Evolutionary conservation across 1,140 invertebrate species (phyloP), one percentile per base, ranked within the genome.

Genomic region (Drosophila lini): DNA sequence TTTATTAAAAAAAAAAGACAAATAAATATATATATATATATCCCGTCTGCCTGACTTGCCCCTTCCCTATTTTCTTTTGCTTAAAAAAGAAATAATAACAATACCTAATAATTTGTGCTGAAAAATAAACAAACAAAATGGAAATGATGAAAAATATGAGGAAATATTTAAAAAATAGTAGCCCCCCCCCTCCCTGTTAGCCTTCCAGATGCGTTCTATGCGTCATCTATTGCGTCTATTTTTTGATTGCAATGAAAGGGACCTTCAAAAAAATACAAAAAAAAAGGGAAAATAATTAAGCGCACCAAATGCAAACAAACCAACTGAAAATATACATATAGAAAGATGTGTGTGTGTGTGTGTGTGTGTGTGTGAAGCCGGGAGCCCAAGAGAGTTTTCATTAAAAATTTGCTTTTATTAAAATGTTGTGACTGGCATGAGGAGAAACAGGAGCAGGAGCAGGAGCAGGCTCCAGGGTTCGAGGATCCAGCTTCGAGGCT

Each of bases 71-170:
- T 16, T 38, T 31, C 4, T 48, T 48, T 31, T 16, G 13, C 10
- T 15, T 41, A 22, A 76, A 63, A 44, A 68, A 74, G 73, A 50
- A 81, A 81, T 82, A 79, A 86, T 88, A 88, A 86, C 83, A 86
- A 86, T 86, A 88, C 82, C 80, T 77, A 86, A 86, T 86, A 86
- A 88, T 88, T 86, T 82, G 83, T 83, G 83, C 55, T 79, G 76
- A 84, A 84, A 83, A 85, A 85, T 73, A 77, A 59, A 65, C 81
- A 67, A 78, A 84, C 80, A 83, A 70, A 65, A 61, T 28, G 25
- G 25, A 28, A 28, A 28, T 28, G 25, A 28, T 28, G 25, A 75
- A 19, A n/a, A 10, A 34, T 36, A 53, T 36, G 52, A 36, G 40
- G 40, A 15, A 71, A 63, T 64, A 78, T 88, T 83, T 86, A 60